Base-by-base conservation (phyloP, 2,797 vertebrate species). In the Gastrophryne carolinensis region DNA sequence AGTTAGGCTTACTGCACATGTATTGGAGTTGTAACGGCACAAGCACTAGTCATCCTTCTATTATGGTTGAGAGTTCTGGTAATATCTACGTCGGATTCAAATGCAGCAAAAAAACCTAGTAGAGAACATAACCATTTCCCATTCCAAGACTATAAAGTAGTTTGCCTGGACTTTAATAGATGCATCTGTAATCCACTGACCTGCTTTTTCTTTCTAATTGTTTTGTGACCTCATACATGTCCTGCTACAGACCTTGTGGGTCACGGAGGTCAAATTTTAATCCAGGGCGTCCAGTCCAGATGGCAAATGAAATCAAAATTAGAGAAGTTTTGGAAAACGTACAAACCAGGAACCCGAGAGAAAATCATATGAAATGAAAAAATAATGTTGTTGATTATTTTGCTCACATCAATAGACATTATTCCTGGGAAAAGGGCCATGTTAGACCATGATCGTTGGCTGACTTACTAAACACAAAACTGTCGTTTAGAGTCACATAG, bases 331-430 rank as follows among this genome's bases (percentile, higher is more conserved):
- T 79, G 80, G 83, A 87, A 83, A 87, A 87, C 81, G 88, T 27
- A 83, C 84, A 82, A 86, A 89, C 87, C 84, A 69, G 82, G 88
- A 91, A 86, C 82, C 85, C 82, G 83, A 47, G 57, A 9, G 34
- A 80, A 80, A 81, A 87, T 76, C 82, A 72, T 79, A 87, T 85
- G 90, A 93, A 56, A 95, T 87, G 88, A 89, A 88, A 94, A 92
- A 92, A 91, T 93, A 94, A 93, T 92, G 89, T 91, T 91, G 93
- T 88, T 89, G 90, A 94, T 94, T 95, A 94, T 94, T 94, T 94
- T 88, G 94, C 91, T 90, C 90, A 90, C 80, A 86, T 85, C 84
- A 78, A 37, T 82, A 88, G 86, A 41, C 83, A 80, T 80, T 39
- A 69, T 61, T 60, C 57, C 87, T 87, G 88, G 88, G 86, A 86